Evolutionary conservation across 2,113 vertebrate species (phyloP).

Genomic region (Crotalus viridis): DNA sequence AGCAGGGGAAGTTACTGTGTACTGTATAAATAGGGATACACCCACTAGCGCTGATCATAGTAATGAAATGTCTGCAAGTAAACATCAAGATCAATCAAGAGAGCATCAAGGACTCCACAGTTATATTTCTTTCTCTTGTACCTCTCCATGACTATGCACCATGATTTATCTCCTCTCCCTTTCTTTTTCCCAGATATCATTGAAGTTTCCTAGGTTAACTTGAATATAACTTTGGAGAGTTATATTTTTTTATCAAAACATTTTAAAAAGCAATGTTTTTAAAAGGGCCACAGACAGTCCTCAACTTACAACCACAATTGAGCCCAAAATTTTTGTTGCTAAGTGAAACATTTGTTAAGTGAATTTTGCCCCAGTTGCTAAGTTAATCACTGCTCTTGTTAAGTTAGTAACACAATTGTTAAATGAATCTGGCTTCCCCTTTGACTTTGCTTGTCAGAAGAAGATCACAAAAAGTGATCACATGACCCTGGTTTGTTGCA

Average conservation of each 20-base stretch:
- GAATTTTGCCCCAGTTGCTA: too few relatives aligned
- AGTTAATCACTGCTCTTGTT: too few relatives aligned
- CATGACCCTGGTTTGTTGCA: too few relatives aligned
- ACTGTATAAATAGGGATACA: not conserved
- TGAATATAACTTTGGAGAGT: not conserved
- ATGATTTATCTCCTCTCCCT: not conserved
- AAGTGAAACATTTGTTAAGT: too few relatives aligned
- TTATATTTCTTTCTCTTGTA: not conserved
- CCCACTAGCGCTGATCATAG: not conserved
- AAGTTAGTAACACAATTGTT: too few relatives aligned
- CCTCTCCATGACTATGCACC: not conserved
- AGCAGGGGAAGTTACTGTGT: not conserved
- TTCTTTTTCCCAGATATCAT: not conserved
- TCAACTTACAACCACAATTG: not conserved
- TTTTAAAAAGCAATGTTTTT: not conserved
- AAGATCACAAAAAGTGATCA: too few relatives aligned
- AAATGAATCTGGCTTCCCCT: too few relatives aligned
- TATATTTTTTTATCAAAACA: not conserved
- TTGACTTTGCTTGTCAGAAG: too few relatives aligned
- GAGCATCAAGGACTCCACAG: not conserved
- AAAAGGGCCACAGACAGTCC: not conserved
- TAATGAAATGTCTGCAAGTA: not conserved
- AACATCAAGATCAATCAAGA: not conserved
- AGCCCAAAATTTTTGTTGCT: not conserved
- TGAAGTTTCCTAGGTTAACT: not conserved